Base-by-base conservation (phyloP, 2,797 vertebrate genomes). In the Thripadectes ignobilis region DNA sequence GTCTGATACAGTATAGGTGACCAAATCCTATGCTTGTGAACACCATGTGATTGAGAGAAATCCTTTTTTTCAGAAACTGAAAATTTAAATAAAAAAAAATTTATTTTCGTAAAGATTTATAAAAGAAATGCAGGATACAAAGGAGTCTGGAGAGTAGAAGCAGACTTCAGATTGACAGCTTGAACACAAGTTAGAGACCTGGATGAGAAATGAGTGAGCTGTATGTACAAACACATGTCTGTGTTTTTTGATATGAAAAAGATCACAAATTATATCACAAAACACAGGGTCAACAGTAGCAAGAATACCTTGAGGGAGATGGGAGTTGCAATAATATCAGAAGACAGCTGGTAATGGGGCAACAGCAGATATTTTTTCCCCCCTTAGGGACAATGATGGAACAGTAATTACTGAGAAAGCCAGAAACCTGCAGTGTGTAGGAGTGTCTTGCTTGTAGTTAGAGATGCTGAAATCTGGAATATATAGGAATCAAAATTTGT, bases 321-420 rank as follows among this genome's bases (percentile, higher is more conserved):
- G 20, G 39, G 68, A 88, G 43, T 83, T 91, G 78, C 45, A 57
- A 69, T 89, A 88, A 91, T 89, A 85, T 86, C 54, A 57, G 91
- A 93, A 92, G 85, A 95, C 72, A 94, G 84, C 78, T 87, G 92
- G 66, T 85, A 89, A 95, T 88, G 84, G 95, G 84, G 43, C 84
- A 94, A 85, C 29, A 85, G 72, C 54, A 85, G 85, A 92, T 91
- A 48, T 48, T 63, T 66, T 62, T 32, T n/a, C 3, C 13, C 3
- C 23, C 55, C 72, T 77, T 46, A 67, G 80, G 88, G 93, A 81
- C 9, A 36, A 36, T 4, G 34, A 59, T 67, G 55, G 72, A 89
- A 81, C 55, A 86, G 88, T 92, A 93, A 95, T 95, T 95, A 89
- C 85, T 0, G 10, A 83, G 84, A 81, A 83, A 92, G 29, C 5